phyloP scores from a whole-genome alignment of 1,140 invertebrate genomes.

The Drosophila paulistorum region DNA sequence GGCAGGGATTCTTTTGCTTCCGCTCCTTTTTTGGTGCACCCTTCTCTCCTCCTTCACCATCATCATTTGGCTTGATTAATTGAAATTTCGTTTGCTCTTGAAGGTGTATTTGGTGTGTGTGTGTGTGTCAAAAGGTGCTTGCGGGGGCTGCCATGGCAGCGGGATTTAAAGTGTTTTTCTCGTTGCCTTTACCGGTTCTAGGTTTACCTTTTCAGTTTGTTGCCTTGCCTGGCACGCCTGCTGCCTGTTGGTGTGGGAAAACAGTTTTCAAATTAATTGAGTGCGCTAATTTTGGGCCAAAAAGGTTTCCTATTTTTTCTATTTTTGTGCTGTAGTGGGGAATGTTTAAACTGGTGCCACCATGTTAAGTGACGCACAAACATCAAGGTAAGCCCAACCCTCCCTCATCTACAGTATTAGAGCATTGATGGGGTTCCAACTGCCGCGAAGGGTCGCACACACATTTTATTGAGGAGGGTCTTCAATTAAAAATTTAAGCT shows the following conservation, averaged over 20 bases:
- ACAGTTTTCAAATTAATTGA: conserved; percentile 77
- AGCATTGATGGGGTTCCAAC: too few relatives aligned
- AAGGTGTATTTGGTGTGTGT: conserved; percentile 41
- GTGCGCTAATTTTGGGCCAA: conserved; percentile 77
- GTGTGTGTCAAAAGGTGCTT: conserved; percentile 14
- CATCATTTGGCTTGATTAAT: conserved; percentile 64
- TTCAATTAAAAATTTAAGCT: too few relatives aligned
- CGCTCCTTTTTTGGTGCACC: conserved; percentile 7
- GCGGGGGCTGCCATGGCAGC: conserved; percentile 22
- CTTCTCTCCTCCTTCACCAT: background rate
- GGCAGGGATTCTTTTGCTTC: conserved; percentile 36
- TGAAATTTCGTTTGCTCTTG: conserved; percentile 78
- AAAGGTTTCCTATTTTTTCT: conserved; percentile 57
- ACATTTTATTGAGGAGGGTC: too few relatives aligned
- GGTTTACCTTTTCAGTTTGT: conserved; percentile 25
- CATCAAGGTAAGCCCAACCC: background rate
- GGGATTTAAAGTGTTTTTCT: conserved; percentile 38
- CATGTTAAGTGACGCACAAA: conserved; percentile 25
- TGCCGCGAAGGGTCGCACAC: too few relatives aligned
- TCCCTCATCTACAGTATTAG: background rate
- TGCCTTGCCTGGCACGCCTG: background rate
- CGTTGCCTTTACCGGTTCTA: conserved; percentile 26
- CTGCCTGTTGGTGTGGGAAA: conserved; percentile 5
- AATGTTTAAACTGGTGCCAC: conserved; percentile 31
- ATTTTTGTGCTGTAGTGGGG: background rate